phyloP scores from a whole-genome alignment of 2,888 invertebrate species.

The Tinea pellionella region DNA sequence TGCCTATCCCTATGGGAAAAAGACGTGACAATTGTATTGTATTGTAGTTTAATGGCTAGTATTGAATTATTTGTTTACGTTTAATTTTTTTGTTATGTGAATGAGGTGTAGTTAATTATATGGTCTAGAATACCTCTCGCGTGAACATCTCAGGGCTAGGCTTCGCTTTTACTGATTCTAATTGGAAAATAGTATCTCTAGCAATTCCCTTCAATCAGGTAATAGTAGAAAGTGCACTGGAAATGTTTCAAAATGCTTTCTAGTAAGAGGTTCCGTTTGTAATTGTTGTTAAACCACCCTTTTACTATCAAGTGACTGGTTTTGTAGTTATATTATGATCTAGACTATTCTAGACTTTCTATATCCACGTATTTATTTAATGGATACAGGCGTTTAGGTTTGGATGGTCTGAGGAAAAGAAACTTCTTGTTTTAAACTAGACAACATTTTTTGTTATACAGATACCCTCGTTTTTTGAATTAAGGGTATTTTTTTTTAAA shows the following conservation, averaged over 20 bases:
- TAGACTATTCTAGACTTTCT: background rate
- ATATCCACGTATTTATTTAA: background rate
- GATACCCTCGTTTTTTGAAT: too few relatives aligned
- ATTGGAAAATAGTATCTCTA: background rate
- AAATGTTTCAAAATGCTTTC: background rate
- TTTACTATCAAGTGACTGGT: background rate
- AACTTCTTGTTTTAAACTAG: too few relatives aligned
- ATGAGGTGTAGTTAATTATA: background rate
- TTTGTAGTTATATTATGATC: background rate
- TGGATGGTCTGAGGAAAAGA: too few relatives aligned
- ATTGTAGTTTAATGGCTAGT: too few relatives aligned
- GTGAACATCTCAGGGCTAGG: slow-evolving; percentile 3
- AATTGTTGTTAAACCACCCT: slow-evolving; percentile 6
- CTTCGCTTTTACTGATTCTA: slow-evolving; percentile 4
- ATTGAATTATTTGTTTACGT: too few relatives aligned
- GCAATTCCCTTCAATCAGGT: background rate
- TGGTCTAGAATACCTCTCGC: background rate
- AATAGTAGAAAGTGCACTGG: slow-evolving; percentile 1
- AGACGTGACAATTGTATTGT: too few relatives aligned
- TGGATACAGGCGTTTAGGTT: too few relatives aligned
- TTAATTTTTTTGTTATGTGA: too few relatives aligned
- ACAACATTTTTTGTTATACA: too few relatives aligned
- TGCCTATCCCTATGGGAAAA: too few relatives aligned
- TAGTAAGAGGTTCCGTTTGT: slow-evolving; percentile 11
- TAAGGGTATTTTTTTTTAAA: too few relatives aligned